A percentile compares a stretch with the other conserved stretches of the same genome.
Evolutionary conservation across 2,888 invertebrate genomes (phyloP).

Genomic region (Archips xylosteana): DNA sequence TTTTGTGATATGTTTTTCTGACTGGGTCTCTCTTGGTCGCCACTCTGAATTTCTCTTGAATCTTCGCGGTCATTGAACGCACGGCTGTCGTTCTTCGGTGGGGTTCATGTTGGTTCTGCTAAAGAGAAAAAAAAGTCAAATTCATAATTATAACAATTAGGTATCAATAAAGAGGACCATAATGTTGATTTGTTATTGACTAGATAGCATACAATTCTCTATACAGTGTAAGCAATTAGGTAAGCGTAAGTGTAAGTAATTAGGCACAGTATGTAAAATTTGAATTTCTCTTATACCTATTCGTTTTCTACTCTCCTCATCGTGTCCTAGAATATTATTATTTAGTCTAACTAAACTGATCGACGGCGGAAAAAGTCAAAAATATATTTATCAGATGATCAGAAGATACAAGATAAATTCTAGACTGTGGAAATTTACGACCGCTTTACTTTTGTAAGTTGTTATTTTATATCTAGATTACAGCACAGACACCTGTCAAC

Average conservation of each 20-base stretch:
- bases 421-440: neutral
- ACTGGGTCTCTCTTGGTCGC: slow-evolving; percentile 42
- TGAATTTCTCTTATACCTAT: too few species aligned
- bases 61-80: slow-evolving; percentile 50
- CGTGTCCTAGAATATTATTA: too few species aligned
- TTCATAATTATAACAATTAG: neutral
- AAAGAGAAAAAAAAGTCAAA: neutral
- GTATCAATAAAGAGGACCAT: too few species aligned
- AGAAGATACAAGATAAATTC: neutral
- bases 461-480: too few species aligned
- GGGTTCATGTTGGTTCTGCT: slow-evolving; percentile 4
- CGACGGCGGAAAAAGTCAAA: neutral
- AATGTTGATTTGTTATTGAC: too few species aligned
- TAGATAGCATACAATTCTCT: too few species aligned
- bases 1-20: neutral
- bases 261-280: neutral
- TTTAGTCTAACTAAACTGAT: neutral
- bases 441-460: too few species aligned
- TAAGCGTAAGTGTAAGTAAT: too few species aligned
- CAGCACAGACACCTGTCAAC: too few species aligned
- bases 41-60: slow-evolving; percentile 50
- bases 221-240: too few species aligned
- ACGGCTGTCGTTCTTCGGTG: slow-evolving; percentile 46
- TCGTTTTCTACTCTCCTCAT: too few species aligned
- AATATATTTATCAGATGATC: neutral